Percentiles rank a stretch among this genome's conserved stretches.
Evolutionary conservation across 2,888 invertebrate genomes (phyloP).

Genomic region (Leptogaster cylindrica): DNA sequence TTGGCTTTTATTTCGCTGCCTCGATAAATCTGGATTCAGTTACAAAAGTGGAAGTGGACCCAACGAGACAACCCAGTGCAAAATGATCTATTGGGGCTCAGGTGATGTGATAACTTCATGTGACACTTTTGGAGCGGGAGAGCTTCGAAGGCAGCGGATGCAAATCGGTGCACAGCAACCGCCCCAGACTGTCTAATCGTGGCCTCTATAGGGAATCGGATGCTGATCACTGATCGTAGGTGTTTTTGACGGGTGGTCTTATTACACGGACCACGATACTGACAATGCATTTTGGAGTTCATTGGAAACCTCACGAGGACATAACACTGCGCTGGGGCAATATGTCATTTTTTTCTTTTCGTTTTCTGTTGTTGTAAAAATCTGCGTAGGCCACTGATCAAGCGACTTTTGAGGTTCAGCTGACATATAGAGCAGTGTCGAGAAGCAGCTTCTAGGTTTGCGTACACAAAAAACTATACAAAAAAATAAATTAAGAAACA

Average conservation of each 20-base stretch:
- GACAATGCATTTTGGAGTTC: conserved; percentile 6
- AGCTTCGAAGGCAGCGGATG: background rate
- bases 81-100: conserved; percentile 26
- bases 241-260: conserved; percentile 33
- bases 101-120: conserved; percentile 24
- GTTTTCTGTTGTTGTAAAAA: background rate
- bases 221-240: conserved; percentile 14
- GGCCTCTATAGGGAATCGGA: conserved; percentile 26
- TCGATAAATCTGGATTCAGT: conserved; percentile 28
- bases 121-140: conserved; percentile 22
- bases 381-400: conserved; percentile 12
- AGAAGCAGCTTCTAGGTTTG: background rate
- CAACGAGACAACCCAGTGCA: conserved; percentile 3
- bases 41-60: conserved; percentile 20
- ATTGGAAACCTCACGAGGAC: background rate
- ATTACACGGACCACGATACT: conserved; percentile 3
- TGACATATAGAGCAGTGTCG: background rate
- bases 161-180: background rate
- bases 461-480: too few relatives aligned
- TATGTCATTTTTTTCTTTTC: too few relatives aligned
- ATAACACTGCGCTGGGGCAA: conserved; percentile 14
- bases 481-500: too few relatives aligned
- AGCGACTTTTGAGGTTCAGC: background rate
- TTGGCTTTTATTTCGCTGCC: conserved; percentile 12
- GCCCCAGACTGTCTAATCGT: background rate